Conservation (phyloP, 2,797 vertebrate species). For the Petrocephalus schoutedeni region DNA sequence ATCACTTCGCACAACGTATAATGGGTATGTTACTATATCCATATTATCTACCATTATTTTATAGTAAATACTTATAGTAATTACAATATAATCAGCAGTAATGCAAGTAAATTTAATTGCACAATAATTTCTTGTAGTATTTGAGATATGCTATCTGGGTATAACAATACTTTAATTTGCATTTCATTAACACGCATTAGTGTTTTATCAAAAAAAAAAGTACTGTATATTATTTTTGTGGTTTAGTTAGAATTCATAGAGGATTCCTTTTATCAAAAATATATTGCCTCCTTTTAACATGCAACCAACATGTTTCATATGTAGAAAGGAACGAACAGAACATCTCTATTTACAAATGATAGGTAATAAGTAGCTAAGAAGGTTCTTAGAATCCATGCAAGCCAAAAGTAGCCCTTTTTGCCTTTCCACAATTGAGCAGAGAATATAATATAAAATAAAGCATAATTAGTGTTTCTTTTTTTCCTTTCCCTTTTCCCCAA, state of each 20-base stretch:
- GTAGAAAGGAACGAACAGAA: neutral
- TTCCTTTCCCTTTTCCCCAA: neutral
- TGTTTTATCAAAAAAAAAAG: neutral
- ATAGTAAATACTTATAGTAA: neutral
- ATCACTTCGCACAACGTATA: neutral
- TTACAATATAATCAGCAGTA: neutral
- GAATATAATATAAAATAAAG: neutral
- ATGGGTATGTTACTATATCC: neutral
- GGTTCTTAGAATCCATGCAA: neutral
- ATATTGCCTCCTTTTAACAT: neutral
- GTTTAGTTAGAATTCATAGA: neutral
- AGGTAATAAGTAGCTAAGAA: neutral
- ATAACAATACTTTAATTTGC: neutral
- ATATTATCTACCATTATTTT: neutral
- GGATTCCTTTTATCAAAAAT: neutral
- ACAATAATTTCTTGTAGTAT: neutral
- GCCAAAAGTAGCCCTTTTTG: neutral
- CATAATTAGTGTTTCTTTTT: neutral
- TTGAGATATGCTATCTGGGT: neutral
- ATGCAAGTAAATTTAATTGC: neutral
- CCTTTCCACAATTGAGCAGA: neutral
- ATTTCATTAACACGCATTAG: neutral
- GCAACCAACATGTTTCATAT: slow-evolving; percentile 11
- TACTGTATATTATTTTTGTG: neutral
- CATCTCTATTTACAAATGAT: neutral